Base-by-base conservation (phyloP, 2,888 invertebrate species). In the Lottia gigantea region DNA sequence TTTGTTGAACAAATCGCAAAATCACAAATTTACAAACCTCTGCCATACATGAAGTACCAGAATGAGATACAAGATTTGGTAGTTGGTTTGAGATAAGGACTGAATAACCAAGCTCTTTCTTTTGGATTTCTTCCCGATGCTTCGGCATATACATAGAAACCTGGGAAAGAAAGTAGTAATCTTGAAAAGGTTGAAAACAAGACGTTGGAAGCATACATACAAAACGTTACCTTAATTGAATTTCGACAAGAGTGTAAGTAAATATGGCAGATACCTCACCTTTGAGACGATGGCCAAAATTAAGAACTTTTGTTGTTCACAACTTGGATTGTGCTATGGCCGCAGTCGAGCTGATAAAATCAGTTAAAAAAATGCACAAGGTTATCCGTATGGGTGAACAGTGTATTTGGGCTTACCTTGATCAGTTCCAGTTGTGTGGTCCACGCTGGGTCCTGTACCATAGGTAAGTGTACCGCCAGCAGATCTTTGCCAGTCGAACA, bases 21-120 rank as follows among this genome's bases (percentile, higher is more conserved):
- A n/a, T n/a, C n/a, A n/a, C n/a, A n/a, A n/a, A 14, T 26, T 7
- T 8, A 74, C 82, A 72, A 74, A 84, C 84, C 76, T 66, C 55
- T 68, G 31, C 85, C 87, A 77, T 83, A 83, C 86, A 86, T 86
- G 75, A 81, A 81, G 76, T 85, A 85, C 85, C 85, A 86, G 82
- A 86, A 86, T 12, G 79, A 75, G 55, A 86, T 23, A 71, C 87
- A 87, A 11, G 82, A 78, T 11, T 76, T 76, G 0, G 73, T 55
- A 16, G 81, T 83, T 4, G 78, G 73, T 25, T 76, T 71, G 61
- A 85, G 76, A 67, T 80, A 78, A 49, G 81, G 81, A 70, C 85
- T 84, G 77, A 81, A 80, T 31, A 86, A 73, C 80, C 83, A 83
- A 4, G 86, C 86, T 45, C 80, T 77, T 62, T 84, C 75, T 16